Percentiles rank a stretch among this genome's conserved stretches.
Evolutionary conservation across 2,797 vertebrate species (phyloP).

Genomic region (Corythornis leucogaster): DNA sequence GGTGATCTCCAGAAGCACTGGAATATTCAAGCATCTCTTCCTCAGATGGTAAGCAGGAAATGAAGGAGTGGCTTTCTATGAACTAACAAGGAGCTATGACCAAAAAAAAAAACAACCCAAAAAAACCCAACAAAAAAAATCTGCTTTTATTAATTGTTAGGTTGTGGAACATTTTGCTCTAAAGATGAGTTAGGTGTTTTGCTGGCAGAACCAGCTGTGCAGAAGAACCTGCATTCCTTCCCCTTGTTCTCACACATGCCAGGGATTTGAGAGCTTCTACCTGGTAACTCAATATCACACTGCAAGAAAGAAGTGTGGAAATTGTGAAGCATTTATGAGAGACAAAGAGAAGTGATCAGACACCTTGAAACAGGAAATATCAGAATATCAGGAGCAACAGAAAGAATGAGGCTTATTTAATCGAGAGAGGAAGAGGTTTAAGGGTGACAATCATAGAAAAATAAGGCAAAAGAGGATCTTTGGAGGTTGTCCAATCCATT

Average conservation of each 20-base stretch:
- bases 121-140: too few species aligned
- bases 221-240: background rate
- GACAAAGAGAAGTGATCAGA: background rate
- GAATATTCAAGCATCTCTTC: background rate
- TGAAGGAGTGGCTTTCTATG: background rate
- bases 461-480: background rate
- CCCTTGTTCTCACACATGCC: fast-evolving
- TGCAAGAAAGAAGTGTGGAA: background rate
- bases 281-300: background rate
- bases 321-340: background rate
- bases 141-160: background rate
- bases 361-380: background rate
- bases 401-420: background rate
- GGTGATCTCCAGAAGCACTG: background rate
- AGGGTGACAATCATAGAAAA: background rate
- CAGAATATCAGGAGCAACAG: background rate
- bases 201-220: background rate
- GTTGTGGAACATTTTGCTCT: background rate
- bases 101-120: background rate
- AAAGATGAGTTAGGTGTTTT: background rate
- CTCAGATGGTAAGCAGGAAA: background rate
- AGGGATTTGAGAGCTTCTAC: background rate
- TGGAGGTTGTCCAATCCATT: background rate
- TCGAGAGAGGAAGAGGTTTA: background rate
- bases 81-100: background rate